Conservation (phyloP, 2,888 invertebrate species). For the Blomia tropicalis region DNA sequence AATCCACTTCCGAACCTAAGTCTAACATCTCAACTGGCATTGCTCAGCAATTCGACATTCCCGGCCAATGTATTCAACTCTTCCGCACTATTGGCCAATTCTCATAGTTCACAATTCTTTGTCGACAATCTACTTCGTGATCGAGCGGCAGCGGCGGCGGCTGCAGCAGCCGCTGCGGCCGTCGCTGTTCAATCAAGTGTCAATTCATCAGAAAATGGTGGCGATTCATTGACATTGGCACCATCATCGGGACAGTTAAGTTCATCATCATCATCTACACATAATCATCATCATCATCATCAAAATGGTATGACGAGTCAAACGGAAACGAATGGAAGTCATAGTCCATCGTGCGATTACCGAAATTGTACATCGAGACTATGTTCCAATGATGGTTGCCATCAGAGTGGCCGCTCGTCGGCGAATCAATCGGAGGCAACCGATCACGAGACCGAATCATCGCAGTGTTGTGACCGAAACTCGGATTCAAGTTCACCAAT, state of each 20-base stretch:
- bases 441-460: conserved; percentile 17
- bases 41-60: conserved; percentile 7
- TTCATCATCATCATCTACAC: conserved; percentile 23
- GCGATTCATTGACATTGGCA: neutral
- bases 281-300: conserved; percentile 15
- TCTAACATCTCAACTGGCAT: conserved; percentile 14
- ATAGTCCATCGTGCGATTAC: conserved; percentile 15
- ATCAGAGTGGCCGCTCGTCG: neutral
- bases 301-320: neutral
- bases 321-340: neutral
- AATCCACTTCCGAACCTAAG: conserved; percentile 9
- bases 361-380: conserved; percentile 15
- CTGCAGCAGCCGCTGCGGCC: conserved; percentile 22
- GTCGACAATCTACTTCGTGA: conserved; percentile 30
- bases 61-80: conserved; percentile 2
- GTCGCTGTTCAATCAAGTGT: conserved; percentile 11
- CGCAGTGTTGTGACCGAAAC: neutral
- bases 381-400: conserved; percentile 12
- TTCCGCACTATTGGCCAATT: conserved; percentile 10
- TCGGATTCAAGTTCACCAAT: conserved; percentile 5
- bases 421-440: neutral
- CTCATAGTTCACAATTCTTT: conserved; percentile 27
- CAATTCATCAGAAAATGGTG: neutral
- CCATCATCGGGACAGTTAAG: conserved; percentile 18
- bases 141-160: conserved; percentile 26